These are phyloP conservation scores for Anisognathus igniventris DNA, from an alignment of 2,797 vertebrate species.

Conservation along the genomic window DNA sequence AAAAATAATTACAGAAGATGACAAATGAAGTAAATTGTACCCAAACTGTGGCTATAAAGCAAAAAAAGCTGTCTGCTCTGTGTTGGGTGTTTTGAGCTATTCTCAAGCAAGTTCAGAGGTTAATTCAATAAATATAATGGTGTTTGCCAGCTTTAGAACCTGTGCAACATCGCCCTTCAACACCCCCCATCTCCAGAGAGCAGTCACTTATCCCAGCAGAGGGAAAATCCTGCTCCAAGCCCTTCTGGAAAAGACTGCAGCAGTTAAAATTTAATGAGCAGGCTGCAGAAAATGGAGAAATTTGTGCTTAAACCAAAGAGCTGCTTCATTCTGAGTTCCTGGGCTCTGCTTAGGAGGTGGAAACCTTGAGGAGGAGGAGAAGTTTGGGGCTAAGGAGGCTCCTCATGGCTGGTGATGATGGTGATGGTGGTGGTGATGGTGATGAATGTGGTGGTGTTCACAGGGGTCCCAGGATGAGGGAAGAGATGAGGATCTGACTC, in stretches of 20 bases:
- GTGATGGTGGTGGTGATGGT: background rate
- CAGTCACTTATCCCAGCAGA: constrained; percentile 42
- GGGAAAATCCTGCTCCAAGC: constrained; percentile 15
- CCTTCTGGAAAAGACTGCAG: background rate
- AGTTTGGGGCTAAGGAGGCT: background rate
- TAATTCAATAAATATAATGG: constrained; percentile 39
- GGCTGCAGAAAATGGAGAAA: constrained; percentile 4
- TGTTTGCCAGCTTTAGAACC: background rate
- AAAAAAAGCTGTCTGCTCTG: constrained; percentile 3
- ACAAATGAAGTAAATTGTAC: constrained; percentile 47
- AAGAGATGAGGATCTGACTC: too few species aligned
- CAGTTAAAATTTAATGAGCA: constrained; percentile 54
- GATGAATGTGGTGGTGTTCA: too few species aligned
- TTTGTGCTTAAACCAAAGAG: background rate
- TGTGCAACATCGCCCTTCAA: background rate
- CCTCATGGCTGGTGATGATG: fast-evolving
- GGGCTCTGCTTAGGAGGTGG: background rate
- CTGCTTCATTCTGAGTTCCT: background rate
- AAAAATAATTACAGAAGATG: constrained; percentile 54
- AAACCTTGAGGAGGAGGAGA: background rate
- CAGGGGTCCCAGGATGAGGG: too few species aligned
- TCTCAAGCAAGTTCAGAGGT: constrained; percentile 45
- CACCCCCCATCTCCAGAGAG: background rate
- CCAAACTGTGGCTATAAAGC: background rate
- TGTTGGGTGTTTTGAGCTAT: background rate